Evolutionary conservation across 1,140 invertebrate species (phyloP).

Genomic region (Phortica variegata): DNA sequence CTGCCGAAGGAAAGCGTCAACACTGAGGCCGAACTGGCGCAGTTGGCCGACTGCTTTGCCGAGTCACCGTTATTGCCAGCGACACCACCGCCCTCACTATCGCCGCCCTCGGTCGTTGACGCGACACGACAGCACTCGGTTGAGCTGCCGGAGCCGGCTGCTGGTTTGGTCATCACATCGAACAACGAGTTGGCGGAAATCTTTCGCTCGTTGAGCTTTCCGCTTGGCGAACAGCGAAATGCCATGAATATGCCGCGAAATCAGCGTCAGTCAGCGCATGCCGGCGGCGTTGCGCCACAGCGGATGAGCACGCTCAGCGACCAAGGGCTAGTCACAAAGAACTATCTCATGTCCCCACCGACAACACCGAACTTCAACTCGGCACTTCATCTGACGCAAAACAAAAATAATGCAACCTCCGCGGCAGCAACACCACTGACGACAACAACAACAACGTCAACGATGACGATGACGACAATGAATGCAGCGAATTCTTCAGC

Average conservation of each 20-base stretch:
- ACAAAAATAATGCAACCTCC: slow-evolving; percentile 1
- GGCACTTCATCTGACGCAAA: slow-evolving; percentile 13
- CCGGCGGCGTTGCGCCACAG: slow-evolving; percentile 23
- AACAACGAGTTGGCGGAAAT: slow-evolving; percentile 49
- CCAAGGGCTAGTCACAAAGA: slow-evolving; percentile 36
- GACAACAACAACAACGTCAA: slow-evolving; percentile 8
- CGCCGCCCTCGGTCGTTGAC: slow-evolving; percentile 28
- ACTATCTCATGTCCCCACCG: slow-evolving; percentile 52
- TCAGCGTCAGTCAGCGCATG: slow-evolving; percentile 11
- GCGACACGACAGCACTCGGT: not conserved
- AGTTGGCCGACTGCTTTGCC: slow-evolving; percentile 41
- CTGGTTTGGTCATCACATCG: slow-evolving; percentile 37
- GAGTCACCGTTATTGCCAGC: slow-evolving; percentile 43
- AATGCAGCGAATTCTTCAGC: not conserved
- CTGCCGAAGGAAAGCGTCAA: slow-evolving; percentile 10
- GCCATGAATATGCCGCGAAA: not conserved
- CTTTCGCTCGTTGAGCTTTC: slow-evolving; percentile 51
- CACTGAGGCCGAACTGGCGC: slow-evolving; percentile 36
- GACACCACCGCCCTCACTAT: slow-evolving; percentile 48
- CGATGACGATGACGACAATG: not conserved
- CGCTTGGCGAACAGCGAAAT: slow-evolving; percentile 29
- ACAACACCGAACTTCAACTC: slow-evolving; percentile 37
- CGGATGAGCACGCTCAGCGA: slow-evolving; percentile 52
- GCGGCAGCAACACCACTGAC: slow-evolving; percentile 12
- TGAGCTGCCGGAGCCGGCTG: slow-evolving; percentile 37